Percentiles rank a stretch among this genome's conserved stretches.
Evolutionary conservation across 2,797 vertebrate genomes (phyloP).

Genomic region (Halcyon smyrnensis): DNA sequence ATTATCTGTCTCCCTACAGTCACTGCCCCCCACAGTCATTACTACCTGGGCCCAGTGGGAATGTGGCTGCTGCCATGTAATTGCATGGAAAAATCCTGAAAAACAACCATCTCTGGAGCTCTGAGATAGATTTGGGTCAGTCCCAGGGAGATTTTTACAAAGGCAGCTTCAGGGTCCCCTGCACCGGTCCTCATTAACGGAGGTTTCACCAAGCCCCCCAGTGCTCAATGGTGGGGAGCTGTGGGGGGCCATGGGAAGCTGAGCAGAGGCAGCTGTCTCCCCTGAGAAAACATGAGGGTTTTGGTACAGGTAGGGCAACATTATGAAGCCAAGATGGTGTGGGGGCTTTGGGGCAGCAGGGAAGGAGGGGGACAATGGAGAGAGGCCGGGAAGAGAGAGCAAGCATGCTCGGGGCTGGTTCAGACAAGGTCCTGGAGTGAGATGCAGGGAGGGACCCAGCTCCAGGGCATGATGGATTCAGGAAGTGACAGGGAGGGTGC

Average conservation of each 20-base stretch:
- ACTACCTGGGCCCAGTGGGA: background rate
- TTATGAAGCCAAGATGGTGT: background rate
- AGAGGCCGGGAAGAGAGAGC: background rate
- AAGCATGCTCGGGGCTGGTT: background rate
- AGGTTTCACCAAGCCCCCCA: background rate
- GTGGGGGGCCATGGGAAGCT: rapidly evolving
- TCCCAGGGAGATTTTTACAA: constrained; percentile 20
- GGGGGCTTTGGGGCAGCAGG: background rate
- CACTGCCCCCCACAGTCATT: background rate
- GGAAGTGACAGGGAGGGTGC: background rate
- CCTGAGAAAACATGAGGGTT: rapidly evolving
- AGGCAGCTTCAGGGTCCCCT: background rate
- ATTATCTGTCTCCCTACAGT: background rate
- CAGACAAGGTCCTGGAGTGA: background rate
- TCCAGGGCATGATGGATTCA: background rate
- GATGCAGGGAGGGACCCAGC: background rate
- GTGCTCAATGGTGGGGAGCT: rapidly evolving
- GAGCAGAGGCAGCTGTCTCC: background rate
- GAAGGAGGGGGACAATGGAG: background rate
- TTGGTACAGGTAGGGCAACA: background rate
- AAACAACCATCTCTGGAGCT: background rate
- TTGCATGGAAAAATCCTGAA: background rate
- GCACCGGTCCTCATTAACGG: background rate
- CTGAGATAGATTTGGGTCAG: constrained; percentile 47
- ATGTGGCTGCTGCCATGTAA: background rate